These are phyloP conservation scores for Anorthoa munda DNA, from an alignment of 2,888 invertebrate species.

Conservation along the genomic window DNA sequence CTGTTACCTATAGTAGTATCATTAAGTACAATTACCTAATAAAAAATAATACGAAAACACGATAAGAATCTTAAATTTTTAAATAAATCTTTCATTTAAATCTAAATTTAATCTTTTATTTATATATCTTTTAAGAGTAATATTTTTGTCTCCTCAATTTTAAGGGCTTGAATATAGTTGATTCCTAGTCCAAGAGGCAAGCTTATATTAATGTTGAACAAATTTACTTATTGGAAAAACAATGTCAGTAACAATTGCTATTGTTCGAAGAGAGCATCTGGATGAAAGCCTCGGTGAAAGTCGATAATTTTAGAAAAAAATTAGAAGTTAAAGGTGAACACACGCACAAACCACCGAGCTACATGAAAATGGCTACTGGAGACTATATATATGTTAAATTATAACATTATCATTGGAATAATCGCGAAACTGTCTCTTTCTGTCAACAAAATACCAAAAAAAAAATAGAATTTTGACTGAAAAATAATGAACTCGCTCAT, in stretches of 20 bases:
- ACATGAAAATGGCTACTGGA: conserved; percentile 27
- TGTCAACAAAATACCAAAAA: too few relatives aligned
- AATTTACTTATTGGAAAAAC: conserved; percentile 54
- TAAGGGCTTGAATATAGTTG: conserved; percentile 52
- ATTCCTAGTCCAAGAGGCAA: conserved; percentile 58
- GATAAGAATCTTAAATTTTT: too few relatives aligned
- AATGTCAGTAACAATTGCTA: conserved; percentile 35
- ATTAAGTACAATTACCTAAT: too few relatives aligned
- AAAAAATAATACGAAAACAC: too few relatives aligned
- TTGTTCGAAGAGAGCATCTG: conserved; percentile 50
- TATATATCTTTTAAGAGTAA: too few relatives aligned
- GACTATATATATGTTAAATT: too few relatives aligned
- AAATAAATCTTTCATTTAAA: too few relatives aligned
- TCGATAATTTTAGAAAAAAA: conserved; percentile 38
- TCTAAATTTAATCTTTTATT: too few relatives aligned
- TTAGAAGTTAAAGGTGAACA: conserved; percentile 13
- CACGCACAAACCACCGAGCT: conserved; percentile 48
- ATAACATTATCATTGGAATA: too few relatives aligned
- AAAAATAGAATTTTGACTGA: background rate
- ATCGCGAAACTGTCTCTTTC: background rate
- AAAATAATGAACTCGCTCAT: background rate
- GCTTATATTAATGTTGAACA: conserved; percentile 47
- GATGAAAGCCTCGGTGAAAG: conserved; percentile 62
- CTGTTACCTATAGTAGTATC: too few relatives aligned
- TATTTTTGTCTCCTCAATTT: conserved; percentile 11